Evolutionary conservation across 2,113 vertebrate species (phyloP).

Genomic region (Sigmodon hispidus): DNA sequence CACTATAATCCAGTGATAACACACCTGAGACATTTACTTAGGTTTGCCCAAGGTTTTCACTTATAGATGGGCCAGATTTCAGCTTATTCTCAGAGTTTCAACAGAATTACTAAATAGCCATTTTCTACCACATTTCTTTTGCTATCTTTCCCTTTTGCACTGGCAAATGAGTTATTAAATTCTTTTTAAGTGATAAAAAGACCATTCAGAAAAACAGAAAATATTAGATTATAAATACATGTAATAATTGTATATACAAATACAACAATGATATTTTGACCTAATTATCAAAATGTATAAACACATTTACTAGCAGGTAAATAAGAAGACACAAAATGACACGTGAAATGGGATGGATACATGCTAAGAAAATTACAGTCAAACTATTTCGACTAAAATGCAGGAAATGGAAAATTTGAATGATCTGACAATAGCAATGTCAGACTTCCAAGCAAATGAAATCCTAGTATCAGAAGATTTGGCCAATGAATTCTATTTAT

Average conservation of each 20-base stretch:
- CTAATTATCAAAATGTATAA: background rate
- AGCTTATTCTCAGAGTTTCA: background rate
- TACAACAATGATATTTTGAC: background rate
- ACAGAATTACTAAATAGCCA: background rate
- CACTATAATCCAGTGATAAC: background rate
- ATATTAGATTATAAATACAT: background rate
- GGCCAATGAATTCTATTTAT: background rate
- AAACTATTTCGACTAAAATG: background rate
- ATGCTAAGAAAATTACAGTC: background rate
- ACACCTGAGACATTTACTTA: background rate
- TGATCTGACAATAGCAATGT: background rate
- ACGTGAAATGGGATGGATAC: background rate
- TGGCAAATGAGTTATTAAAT: background rate
- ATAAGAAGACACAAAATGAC: background rate
- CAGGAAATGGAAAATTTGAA: background rate
- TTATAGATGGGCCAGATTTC: background rate
- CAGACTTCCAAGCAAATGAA: background rate
- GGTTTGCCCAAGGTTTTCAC: background rate
- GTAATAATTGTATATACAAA: background rate
- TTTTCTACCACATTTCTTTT: background rate
- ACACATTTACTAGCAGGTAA: background rate
- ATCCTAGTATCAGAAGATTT: background rate
- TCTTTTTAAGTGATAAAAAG: background rate
- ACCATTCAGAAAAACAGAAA: background rate
- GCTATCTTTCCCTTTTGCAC: background rate